Percentiles rank a stretch among this genome's conserved stretches.
phyloP scores from a whole-genome alignment of 2,113 vertebrate species.

The Pelusios castaneus region DNA sequence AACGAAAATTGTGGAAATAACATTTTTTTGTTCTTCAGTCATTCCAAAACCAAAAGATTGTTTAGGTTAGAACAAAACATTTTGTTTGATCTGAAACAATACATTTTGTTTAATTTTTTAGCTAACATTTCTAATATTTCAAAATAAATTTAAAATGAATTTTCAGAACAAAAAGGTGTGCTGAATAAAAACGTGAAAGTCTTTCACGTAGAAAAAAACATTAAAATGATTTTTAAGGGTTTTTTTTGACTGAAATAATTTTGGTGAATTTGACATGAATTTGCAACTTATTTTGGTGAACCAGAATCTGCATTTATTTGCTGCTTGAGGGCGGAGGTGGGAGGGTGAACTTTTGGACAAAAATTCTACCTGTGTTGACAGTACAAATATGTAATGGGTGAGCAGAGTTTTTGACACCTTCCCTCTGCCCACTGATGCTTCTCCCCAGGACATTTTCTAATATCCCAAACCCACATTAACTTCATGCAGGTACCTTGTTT shows the following conservation, averaged over 20 bases:
- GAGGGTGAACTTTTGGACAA: not conserved
- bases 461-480: not conserved
- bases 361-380: not conserved
- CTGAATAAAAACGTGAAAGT: not conserved
- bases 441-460: not conserved
- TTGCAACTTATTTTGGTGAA: not conserved
- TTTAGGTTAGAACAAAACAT: not conserved
- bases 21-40: not conserved
- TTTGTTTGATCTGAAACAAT: not conserved
- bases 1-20: not conserved
- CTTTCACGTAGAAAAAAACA: no score
- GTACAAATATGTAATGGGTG: not conserved
- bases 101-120: not conserved
- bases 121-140: not conserved
- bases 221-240: not conserved
- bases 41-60: not conserved
- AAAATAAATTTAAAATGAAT: not conserved
- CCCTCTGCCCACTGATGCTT: constrained; percentile 21
- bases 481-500: constrained; percentile 32
- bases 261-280: not conserved
- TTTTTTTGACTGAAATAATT: not conserved
- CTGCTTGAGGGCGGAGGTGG: no score
- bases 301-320: not conserved
- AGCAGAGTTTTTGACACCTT: not conserved
- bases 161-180: not conserved